Evolutionary conservation across 2,888 invertebrate species (phyloP), one percentile per base, ranked within the genome.

Genomic region (Willowsia nigromaculata): DNA sequence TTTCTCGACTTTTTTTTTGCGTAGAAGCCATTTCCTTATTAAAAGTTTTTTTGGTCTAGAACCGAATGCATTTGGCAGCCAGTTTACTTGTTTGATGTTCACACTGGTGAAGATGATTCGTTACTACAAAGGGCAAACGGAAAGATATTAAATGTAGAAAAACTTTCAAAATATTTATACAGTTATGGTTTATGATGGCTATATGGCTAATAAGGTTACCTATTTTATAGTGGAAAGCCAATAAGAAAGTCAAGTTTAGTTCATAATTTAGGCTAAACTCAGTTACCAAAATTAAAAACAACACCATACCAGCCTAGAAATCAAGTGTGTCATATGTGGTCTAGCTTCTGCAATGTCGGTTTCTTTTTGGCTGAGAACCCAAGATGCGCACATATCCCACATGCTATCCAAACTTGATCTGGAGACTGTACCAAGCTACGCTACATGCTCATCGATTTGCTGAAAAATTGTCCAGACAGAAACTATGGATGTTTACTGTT

Each of bases 181-280:
- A 82, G 47, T 82, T 40, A 82, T 82, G 65, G 65, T 82, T 82
- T 82, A 82, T n/a, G n/a, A n/a, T n/a, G n/a, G n/a, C n/a, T n/a
- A n/a, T n/a, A n/a, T 68, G 82, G 37, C 15, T 22, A 9, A 82
- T 40, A 82, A 65, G 65, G 62, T 68, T 47, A 27, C 27, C 15
- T 25, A 37, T 59, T 37, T 56, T 27, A 59, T 30, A 11, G 18
- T 4, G 33, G 65, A 30, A 65, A 1, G n/a, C 0, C n/a, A 6
- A 65, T 33, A 4, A 33, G n/a, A 27, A 59, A 59, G 27, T 3
- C 65, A 13, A 33, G 65, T 65, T 33, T 30, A 25, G 71, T 71
- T 71, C 37, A 37, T 40, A 50, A 50, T 25, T 71, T 71, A 71
- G 25, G 11, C 22, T 43, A 43, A 71, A 71, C 43, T 43, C 68